Evolutionary conservation across 2,113 vertebrate species (phyloP).

Genomic region (Chroicocephalus ridibundus): DNA sequence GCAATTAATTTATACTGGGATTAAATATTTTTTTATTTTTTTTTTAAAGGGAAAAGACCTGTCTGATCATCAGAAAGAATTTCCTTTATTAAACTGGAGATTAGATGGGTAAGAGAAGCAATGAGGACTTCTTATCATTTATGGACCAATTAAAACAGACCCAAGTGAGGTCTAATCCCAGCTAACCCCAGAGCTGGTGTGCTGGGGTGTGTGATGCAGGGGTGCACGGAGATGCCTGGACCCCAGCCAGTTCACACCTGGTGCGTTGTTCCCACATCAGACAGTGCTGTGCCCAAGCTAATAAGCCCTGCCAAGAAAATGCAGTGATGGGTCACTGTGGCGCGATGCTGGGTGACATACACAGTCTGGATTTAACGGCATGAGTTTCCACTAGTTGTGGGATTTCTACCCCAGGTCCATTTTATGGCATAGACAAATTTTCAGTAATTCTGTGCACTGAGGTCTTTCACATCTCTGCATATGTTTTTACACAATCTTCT

Average conservation of each 20-base stretch:
- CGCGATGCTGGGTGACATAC: background rate
- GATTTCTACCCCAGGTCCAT: background rate
- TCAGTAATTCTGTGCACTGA: background rate
- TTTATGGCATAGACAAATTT: background rate
- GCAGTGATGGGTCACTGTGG: background rate
- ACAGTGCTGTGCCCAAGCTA: slow-evolving; percentile 13
- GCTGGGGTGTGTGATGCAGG: background rate
- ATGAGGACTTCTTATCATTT: background rate
- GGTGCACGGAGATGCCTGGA: slow-evolving; percentile 30
- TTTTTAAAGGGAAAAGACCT: background rate
- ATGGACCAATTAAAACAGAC: slow-evolving; percentile 31
- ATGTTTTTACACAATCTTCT: background rate
- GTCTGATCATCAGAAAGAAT: background rate
- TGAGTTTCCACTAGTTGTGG: background rate
- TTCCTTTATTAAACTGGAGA: background rate
- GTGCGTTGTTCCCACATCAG: slow-evolving; percentile 28
- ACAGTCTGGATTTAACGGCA: background rate
- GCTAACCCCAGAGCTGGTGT: background rate
- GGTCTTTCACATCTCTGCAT: background rate
- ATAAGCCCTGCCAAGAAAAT: background rate
- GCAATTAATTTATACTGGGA: slow-evolving; percentile 17
- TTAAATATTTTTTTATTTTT: background rate
- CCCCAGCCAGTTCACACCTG: background rate
- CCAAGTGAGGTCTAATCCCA: background rate
- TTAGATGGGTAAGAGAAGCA: background rate